Evolutionary conservation across 1,140 invertebrate species (phyloP), one percentile per base, ranked within the genome.

Genomic region (Macrobrachium nipponense): DNA sequence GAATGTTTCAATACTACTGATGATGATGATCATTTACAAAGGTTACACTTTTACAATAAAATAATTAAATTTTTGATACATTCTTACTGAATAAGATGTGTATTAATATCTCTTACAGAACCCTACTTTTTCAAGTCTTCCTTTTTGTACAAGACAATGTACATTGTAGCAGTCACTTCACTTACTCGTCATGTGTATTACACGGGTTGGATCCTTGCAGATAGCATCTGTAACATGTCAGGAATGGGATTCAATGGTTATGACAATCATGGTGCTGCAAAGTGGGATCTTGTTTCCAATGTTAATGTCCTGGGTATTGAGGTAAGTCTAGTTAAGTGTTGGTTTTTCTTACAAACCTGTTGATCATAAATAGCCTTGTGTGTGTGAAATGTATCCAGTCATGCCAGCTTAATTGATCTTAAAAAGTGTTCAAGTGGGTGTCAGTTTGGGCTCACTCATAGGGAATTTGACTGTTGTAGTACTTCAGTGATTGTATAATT

Each of bases 171-270:
- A 62, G 93, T 94, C 23, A 96, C 96, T 44, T 93, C 96, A 88
- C 92, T 96, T 61, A 94, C 95, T 82, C 94, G 97, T 85, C 95
- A 95, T 90, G 98, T 98, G 92, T 99, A 99, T 92, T 99, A 99
- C 92, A 96, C 98, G 91, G 98, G 97, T 6, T 99, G 98, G 98
- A 93, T 97, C 60, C 92, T 99, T 72, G 96, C 96, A 14, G 98
- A 99, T 91, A 96, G 96, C 0, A 95, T 98, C 88, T 98, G 97
- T 91, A 98, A 99, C 91, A 96, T 97, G 90, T 96, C 96, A 12
- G 98, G 98, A 3, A 93, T 99, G 87, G 98, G 98, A 15, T 98
- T 96, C 91, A 95, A 94, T 90, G 97, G 97, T 0, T 96, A 95
- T 89, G 93, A 95, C 89, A 92, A 94, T 61, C 91, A 95, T 86